Conservation (phyloP, 2,113 vertebrate genomes). For the Pavo muticus region DNA sequence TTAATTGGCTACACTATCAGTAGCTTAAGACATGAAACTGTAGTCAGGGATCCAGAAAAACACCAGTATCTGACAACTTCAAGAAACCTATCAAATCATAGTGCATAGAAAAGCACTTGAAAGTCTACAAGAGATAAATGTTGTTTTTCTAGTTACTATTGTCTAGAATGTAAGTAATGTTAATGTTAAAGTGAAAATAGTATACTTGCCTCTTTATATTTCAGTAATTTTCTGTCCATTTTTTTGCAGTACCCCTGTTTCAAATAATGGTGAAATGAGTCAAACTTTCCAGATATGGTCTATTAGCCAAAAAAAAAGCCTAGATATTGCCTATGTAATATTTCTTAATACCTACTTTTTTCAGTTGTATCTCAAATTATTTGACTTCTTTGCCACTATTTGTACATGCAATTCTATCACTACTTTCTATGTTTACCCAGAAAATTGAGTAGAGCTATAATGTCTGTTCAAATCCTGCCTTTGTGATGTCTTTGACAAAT, state of each 20-base stretch:
- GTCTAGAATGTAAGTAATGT: neutral
- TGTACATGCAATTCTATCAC: neutral
- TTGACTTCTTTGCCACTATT: neutral
- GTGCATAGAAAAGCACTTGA: neutral
- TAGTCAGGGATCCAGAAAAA: neutral
- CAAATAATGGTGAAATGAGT: neutral
- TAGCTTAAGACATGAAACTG: neutral
- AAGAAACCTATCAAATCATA: neutral
- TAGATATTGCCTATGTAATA: neutral
- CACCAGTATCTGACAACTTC: neutral
- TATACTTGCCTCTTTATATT: neutral
- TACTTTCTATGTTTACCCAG: neutral
- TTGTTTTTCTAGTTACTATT: neutral
- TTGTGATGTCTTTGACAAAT: neutral
- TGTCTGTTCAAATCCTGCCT: neutral
- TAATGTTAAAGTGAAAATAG: neutral
- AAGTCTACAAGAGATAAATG: neutral
- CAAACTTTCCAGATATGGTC: neutral
- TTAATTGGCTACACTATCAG: neutral
- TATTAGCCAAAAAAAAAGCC: neutral
- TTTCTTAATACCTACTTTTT: neutral
- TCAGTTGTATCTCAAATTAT: neutral
- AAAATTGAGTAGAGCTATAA: neutral
- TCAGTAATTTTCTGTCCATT: neutral
- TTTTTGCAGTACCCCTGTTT: neutral